Base-by-base conservation (phyloP, 1,140 invertebrate genomes). In the Macrotrachela quadricornifera region DNA sequence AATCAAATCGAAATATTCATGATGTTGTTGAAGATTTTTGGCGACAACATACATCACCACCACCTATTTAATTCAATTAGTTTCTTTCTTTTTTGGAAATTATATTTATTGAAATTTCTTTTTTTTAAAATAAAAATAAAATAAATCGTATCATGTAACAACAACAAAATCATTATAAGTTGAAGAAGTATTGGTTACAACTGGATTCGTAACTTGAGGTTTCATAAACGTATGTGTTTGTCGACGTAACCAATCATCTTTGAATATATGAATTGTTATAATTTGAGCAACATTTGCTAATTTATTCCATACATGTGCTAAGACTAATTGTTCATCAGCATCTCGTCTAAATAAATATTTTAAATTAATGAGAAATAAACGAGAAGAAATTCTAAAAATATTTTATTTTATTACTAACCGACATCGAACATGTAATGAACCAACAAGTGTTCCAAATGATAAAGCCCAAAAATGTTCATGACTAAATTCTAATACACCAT, bases 401-500 rank as follows among this genome's bases (percentile, higher is more conserved):
- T n/a, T n/a, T n/a, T n/a, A n/a, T n/a, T n/a, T n/a, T n/a, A n/a
- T n/a, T n/a, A n/a, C n/a, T n/a, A n/a, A n/a, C n/a, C n/a, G n/a
- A n/a, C n/a, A 48, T 49, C 78, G 63, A 3, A 79, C 77, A 60
- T 78, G 73, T 10, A 79, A 66, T 12, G 71, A 74, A 37, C 77
- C 77, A 59, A 74, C 73, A 74, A 77, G 61, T 60, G 71, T 71
- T 36, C 75, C 76, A 64, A 79, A 79, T 49, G 77, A 77, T 14
- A 79, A 60, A 15, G 76, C 77, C 79, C 79, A 80, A 59, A 80
- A 80, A 60, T 77, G 73, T 60, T 79, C 77, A 63, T 78, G 74
- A 59, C 75, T 67, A 58, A 80, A 76, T 62, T 80, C 79, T 13
- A 80, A 62, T 30, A 80, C 79, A 30, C 79, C 79, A 62, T 80